Evolutionary conservation across 92 coral and sea anemone species (phyloP), one percentile per base, ranked within the genome.

Genomic region (Heteractis magnifica): DNA sequence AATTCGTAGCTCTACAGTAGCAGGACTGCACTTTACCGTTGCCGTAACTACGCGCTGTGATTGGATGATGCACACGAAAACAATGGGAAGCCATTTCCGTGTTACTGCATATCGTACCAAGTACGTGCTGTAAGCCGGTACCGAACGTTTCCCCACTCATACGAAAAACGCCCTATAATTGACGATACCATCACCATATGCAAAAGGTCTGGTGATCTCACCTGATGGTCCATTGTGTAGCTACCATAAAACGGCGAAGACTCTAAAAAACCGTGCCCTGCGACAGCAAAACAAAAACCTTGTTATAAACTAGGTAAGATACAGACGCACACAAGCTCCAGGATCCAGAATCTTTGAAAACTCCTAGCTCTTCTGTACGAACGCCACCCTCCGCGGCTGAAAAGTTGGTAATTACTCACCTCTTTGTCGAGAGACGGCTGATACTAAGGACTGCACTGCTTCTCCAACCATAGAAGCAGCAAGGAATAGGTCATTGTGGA

Each of bases 381-480:
- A 55, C 2, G 59, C 59, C 59, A 8, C 59, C 59, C 8, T 0
- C 18, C 18, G 16, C 12, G 48, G 70, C 44, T 34, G 53, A 62
- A 62, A 62, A 4, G 21, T 6, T 41, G 10, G 3, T 34, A 64
- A 52, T 4, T 56, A 20, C 81, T 16, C 71, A 93, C 97, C 97
- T 75, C 88, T 78, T 51, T 89, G 80, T 64, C 94, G 84, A 60
- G 99, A 87, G n/a, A 96, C 91, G 65, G 88, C 93, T 19, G 94
- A 82, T 12, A 94, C 98, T 88, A 96, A 88, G 18, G 88, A 85
- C 81, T 92, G 97, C 92, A 96, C 83, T 52, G 98, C 97, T 74
- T 96, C 99, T 4, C 99, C 97, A 19, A 96, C 90, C 89, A 96
- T 92, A 65, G 98, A 88, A 34, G 97, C 98, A 19, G 99, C 95